phyloP scores from a whole-genome alignment of 2,888 invertebrate genomes.

The Torymus tubicola region DNA sequence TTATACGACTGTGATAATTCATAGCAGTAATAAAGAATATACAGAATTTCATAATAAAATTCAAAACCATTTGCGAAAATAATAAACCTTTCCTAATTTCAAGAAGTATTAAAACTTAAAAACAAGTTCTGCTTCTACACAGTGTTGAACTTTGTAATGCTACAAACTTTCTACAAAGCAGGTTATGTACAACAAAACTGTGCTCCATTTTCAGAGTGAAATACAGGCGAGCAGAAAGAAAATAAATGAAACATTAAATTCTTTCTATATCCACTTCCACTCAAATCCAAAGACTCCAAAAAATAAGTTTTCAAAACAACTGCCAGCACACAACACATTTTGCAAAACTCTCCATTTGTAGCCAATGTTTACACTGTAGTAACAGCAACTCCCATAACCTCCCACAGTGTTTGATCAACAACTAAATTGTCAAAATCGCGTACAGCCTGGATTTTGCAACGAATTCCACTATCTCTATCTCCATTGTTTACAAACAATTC shows the following conservation, averaged over 20 bases:
- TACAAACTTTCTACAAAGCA: not conserved
- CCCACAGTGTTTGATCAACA: too few relatives aligned
- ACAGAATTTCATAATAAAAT: too few relatives aligned
- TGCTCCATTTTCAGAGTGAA: not conserved
- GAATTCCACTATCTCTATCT: too few relatives aligned
- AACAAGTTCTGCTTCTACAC: not conserved
- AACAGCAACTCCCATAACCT: not conserved
- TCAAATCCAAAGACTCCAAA: not conserved
- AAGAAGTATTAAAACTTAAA: not conserved
- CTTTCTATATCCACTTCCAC: not conserved
- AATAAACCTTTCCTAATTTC: too few relatives aligned
- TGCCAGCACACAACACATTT: not conserved
- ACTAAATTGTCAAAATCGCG: too few relatives aligned
- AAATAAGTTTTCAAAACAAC: not conserved
- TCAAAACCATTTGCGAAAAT: too few relatives aligned
- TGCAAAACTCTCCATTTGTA: too few relatives aligned
- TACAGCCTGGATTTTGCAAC: too few relatives aligned
- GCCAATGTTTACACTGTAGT: not conserved
- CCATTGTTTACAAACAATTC: not conserved
- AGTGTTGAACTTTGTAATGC: too few relatives aligned
- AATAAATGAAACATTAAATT: not conserved
- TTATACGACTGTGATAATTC: too few relatives aligned
- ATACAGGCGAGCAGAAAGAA: not conserved
- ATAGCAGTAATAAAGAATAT: too few relatives aligned
- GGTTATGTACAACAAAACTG: not conserved